Conservation (phyloP, 2,113 vertebrate genomes). For the Corythoichthys intestinalis region DNA sequence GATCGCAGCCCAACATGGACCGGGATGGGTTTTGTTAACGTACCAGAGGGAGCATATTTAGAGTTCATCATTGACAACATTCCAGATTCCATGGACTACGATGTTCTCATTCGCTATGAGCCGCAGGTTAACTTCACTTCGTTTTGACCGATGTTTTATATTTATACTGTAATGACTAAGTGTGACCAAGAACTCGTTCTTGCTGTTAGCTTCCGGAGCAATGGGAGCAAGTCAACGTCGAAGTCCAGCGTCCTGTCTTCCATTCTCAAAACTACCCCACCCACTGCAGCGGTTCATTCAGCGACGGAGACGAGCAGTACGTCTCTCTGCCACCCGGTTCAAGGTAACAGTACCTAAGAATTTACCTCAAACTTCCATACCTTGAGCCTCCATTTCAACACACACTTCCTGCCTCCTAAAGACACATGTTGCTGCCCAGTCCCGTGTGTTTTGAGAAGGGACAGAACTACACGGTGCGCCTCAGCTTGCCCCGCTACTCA, state of each 20-base stretch:
- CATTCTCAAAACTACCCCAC: conserved; percentile 64
- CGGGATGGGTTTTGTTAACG: conserved; percentile 85
- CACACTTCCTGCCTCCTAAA: conserved; percentile 43
- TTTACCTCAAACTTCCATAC: background rate
- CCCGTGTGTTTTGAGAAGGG: conserved; percentile 90
- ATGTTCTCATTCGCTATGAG: conserved; percentile 90
- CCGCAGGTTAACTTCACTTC: conserved; percentile 79
- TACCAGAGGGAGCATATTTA: conserved; percentile 85
- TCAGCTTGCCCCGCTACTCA: conserved; percentile 84
- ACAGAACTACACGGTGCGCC: conserved; percentile 84
- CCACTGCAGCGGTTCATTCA: conserved; percentile 81
- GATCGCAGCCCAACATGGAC: conserved; percentile 90
- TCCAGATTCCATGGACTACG: conserved; percentile 92
- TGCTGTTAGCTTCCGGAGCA: conserved; percentile 81
- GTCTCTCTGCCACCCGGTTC: conserved; percentile 86
- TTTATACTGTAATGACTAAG: background rate
- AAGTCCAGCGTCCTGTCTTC: conserved; percentile 74
- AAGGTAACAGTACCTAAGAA: conserved; percentile 34
- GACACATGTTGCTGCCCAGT: conserved; percentile 79
- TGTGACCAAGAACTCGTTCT: background rate
- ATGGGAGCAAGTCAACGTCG: conserved; percentile 87
- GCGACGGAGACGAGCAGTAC: conserved; percentile 82
- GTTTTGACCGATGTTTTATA: background rate
- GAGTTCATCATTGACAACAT: conserved; percentile 86
- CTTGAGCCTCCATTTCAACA: background rate